phyloP scores from a whole-genome alignment of 2,797 vertebrate species.

The Nasua narica region DNA sequence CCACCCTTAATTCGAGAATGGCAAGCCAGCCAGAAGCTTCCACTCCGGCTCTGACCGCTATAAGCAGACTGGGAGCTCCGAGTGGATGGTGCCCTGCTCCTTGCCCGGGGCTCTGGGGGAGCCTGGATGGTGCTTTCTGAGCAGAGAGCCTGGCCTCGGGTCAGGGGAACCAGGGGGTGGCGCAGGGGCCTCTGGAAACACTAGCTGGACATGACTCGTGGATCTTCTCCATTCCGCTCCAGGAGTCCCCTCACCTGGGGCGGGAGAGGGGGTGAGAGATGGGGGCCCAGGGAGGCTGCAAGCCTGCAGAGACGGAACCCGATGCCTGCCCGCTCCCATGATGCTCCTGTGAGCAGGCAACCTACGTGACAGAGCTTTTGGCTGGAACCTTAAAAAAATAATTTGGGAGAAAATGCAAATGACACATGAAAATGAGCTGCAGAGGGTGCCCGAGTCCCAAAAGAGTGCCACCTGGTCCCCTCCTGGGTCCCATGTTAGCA shows the following conservation, averaged over 20 bases:
- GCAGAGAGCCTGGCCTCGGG: fast-evolving
- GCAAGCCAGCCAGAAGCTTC: not conserved
- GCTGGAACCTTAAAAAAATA: not conserved
- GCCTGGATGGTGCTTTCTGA: not conserved
- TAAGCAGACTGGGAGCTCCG: not conserved
- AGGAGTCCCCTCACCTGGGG: not conserved
- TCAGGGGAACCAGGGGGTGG: no score
- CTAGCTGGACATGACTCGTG: fast-evolving
- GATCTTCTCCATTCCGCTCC: fast-evolving
- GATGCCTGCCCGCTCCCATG: not conserved
- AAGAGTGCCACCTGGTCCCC: not conserved
- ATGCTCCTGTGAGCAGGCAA: not conserved
- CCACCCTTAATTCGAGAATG: not conserved
- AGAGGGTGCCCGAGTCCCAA: conserved; percentile 55
- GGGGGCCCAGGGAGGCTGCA: not conserved
- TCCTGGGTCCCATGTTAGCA: not conserved
- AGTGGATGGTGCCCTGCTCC: fast-evolving
- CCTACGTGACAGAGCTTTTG: not conserved
- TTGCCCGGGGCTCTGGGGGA: fast-evolving
- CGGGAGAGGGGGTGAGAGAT: not conserved
- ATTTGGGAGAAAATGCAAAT: conserved; percentile 79
- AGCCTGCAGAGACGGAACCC: not conserved
- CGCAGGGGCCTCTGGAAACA: not conserved
- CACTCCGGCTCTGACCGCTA: not conserved
- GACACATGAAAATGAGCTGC: conserved; percentile 76